A percentile compares a stretch with the other conserved stretches of the same genome.
These are phyloP conservation scores for Dusona sp. DNA, from an alignment of 2,888 invertebrate species.

Conservation along the genomic window DNA sequence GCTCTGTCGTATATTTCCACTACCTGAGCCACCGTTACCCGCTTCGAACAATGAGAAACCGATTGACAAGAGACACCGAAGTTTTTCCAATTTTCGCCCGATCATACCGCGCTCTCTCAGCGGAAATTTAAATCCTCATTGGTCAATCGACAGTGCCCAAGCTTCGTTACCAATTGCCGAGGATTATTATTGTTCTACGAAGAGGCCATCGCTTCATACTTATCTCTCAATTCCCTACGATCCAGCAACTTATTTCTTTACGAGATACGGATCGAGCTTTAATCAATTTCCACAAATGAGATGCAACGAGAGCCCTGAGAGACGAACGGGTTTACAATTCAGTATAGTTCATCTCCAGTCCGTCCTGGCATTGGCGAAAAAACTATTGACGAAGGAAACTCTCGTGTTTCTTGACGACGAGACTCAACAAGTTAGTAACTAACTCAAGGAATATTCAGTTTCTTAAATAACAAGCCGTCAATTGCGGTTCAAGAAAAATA, in stretches of 20 bases:
- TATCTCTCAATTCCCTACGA: slow-evolving; percentile 91
- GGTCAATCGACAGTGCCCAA: slow-evolving; percentile 82
- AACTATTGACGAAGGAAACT: slow-evolving; percentile 93
- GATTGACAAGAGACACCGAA: slow-evolving; percentile 88
- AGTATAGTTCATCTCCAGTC: slow-evolving; percentile 92
- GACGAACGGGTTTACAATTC: slow-evolving; percentile 88
- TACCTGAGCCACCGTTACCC: slow-evolving; percentile 88
- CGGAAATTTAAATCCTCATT: slow-evolving; percentile 90
- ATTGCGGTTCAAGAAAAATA: neutral
- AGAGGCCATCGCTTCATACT: slow-evolving; percentile 85
- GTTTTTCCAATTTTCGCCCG: slow-evolving; percentile 91
- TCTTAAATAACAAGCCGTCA: neutral
- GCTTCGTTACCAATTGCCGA: slow-evolving; percentile 74
- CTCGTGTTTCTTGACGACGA: slow-evolving; percentile 93
- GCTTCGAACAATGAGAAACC: slow-evolving; percentile 78
- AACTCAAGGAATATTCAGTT: neutral
- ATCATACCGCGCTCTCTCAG: slow-evolving; percentile 97
- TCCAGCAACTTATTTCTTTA: slow-evolving; percentile 94
- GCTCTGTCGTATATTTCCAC: slow-evolving; percentile 93
- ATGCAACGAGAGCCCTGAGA: slow-evolving; percentile 90
- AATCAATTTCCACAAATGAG: slow-evolving; percentile 95
- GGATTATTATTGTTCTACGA: slow-evolving; percentile 76
- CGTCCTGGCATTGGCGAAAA: slow-evolving; percentile 92
- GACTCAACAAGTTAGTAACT: slow-evolving; percentile 89
- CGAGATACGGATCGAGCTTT: slow-evolving; percentile 96